Base-by-base conservation (phyloP, 1,140 invertebrate genomes). In the Liolophura sinensis region DNA sequence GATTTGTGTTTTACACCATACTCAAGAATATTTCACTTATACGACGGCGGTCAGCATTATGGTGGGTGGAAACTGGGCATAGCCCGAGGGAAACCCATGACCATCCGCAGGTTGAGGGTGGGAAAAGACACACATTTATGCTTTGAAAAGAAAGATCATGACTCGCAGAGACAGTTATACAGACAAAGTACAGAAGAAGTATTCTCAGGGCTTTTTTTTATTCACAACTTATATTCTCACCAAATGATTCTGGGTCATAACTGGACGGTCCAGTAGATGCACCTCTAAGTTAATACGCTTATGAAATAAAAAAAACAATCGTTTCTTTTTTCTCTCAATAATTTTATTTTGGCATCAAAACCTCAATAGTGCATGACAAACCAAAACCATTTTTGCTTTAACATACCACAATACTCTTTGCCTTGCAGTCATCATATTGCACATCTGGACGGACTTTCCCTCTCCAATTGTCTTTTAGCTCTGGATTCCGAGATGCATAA, bases 401-500 rank as follows among this genome's bases (percentile, higher is more conserved):
- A 3, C 31, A 40, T 40, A 40, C 27, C 20, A 20, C 24, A 15
- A 31, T 14, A n/a, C 0, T 40, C 24, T 40, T 27, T 63, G 63
- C 70, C 60, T 62, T 58, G 27, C 62, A 65, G 22, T 69, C 60
- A 16, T 49, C 49, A 50, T 62, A 50, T 15, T 71, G 48, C 6
- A 68, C 6, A 69, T 72, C 74, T 40, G 69, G 64, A 46, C 75
- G 60, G 5, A 63, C 51, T 46, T 73, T 62, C 1, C 79, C 79
- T 62, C 78, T 65, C 79, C 79, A 81, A 61, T 77, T 78, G 52
- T 75, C 65, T 18, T 71, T 73, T 20, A 75, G 62, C 9, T 64
- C 60, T 14, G 77, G 74, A 61, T 78, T 71, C 24, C 74, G 64
- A 15, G 68, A 64, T 11, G 77, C 67, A 61, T 81, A 81, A 7